A percentile compares a stretch with the other conserved stretches of the same genome.
Evolutionary conservation across 1,140 invertebrate genomes (phyloP).

Genomic region (Drosophila oshimai): DNA sequence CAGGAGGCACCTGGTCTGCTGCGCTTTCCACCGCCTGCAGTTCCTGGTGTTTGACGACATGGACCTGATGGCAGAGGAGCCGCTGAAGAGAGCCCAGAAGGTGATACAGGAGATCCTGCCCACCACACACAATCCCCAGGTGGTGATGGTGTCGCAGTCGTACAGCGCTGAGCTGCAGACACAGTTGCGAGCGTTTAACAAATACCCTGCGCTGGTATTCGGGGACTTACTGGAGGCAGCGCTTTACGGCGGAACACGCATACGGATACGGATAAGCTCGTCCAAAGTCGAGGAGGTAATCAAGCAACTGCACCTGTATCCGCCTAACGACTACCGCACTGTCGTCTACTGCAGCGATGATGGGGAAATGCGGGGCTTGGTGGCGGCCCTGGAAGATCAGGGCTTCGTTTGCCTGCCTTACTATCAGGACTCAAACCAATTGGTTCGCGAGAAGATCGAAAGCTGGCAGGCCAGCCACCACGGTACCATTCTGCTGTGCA

Average conservation of each 20-base stretch:
- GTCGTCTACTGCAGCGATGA: conserved; percentile 41
- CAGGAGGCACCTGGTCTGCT: not conserved
- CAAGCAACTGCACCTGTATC: conserved; percentile 13
- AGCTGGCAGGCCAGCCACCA: conserved; percentile 13
- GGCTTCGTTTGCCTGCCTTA: conserved; percentile 35
- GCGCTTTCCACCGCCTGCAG: conserved; percentile 8
- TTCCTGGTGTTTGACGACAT: conserved; percentile 48
- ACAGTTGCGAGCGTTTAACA: conserved; percentile 6
- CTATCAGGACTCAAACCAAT: conserved; percentile 23
- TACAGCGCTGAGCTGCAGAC: conserved; percentile 2
- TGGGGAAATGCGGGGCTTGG: conserved; percentile 15
- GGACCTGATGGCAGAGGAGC: conserved; percentile 23
- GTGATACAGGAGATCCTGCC: not conserved
- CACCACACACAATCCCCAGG: not conserved
- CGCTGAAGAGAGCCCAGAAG: conserved; percentile 4
- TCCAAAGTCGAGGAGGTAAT: conserved; percentile 18
- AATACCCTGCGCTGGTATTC: conserved; percentile 29
- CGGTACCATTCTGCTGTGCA: conserved; percentile 37
- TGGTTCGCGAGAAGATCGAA: conserved; percentile 8
- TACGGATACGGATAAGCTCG: not conserved
- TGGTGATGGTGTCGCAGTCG: conserved; percentile 34
- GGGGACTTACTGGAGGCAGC: conserved; percentile 56
- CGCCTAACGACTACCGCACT: conserved; percentile 21
- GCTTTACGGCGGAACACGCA: conserved; percentile 35
- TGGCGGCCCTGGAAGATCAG: not conserved